These are phyloP conservation scores for Sarcophaga peregrina DNA, from an alignment of 1,140 invertebrate genomes.

Conservation along the genomic window DNA sequence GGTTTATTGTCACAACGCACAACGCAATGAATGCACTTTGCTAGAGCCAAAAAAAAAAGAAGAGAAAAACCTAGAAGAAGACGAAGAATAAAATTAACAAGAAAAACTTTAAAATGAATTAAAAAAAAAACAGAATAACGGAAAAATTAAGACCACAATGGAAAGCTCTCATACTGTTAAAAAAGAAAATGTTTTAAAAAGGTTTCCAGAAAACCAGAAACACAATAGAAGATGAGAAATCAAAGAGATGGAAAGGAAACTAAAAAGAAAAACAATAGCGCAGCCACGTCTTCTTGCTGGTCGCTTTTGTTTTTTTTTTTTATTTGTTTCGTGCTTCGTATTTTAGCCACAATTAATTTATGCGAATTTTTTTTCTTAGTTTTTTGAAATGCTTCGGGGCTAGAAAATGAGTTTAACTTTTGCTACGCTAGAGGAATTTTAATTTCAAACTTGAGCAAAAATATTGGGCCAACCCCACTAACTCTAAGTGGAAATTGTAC, in stretches of 20 bases:
- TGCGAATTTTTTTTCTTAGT: not conserved
- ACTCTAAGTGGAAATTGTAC: not conserved
- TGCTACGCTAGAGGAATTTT: constrained; percentile 32
- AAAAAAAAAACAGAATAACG: not conserved
- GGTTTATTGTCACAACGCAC: constrained; percentile 32
- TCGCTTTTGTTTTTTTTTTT: not conserved
- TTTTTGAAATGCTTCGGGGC: constrained; percentile 27
- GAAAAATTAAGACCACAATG: not conserved
- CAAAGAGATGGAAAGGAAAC: not conserved
- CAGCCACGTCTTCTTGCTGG: not conserved
- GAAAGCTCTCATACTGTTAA: not conserved
- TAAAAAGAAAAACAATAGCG: constrained; percentile 23
- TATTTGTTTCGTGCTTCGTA: not conserved
- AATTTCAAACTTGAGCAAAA: constrained; percentile 39
- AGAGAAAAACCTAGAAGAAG: not conserved
- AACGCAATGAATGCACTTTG: too few species aligned
- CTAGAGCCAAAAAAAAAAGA: too few species aligned
- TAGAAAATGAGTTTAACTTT: constrained; percentile 40
- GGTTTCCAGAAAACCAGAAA: too few species aligned
- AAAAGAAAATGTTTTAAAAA: not conserved
- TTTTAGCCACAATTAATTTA: constrained; percentile 35
- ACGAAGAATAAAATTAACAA: not conserved
- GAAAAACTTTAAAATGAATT: not conserved
- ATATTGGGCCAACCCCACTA: not conserved
- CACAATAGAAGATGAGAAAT: not conserved